Conservation (phyloP, 64 coral and sea anemone genomes). For the Montipora capricornis region DNA sequence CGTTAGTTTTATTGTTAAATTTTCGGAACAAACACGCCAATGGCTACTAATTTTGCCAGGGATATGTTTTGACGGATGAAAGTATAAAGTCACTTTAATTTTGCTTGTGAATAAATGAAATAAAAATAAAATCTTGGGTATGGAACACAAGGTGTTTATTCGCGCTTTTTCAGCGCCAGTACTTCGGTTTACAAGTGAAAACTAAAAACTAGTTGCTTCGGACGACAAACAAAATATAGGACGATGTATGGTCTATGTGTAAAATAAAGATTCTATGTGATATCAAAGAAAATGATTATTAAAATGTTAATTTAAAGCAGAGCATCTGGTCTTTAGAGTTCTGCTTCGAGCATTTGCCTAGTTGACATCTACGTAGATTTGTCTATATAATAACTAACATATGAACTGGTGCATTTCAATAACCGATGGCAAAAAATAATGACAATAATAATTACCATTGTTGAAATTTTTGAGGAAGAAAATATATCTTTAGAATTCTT, state of each 20-base stretch:
- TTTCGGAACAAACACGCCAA: background rate
- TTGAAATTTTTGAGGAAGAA: too few species aligned
- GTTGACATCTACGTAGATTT: background rate
- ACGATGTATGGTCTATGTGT: background rate
- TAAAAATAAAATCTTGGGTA: background rate
- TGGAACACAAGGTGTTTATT: background rate
- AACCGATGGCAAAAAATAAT: too few species aligned
- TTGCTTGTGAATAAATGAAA: slow-evolving; percentile 39
- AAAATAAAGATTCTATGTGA: slow-evolving; percentile 33
- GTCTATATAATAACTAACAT: background rate
- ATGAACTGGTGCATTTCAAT: background rate
- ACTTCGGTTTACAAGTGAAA: background rate
- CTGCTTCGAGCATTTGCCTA: background rate
- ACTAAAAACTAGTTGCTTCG: background rate
- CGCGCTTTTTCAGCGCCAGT: background rate
- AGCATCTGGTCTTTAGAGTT: slow-evolving; percentile 17
- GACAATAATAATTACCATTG: too few species aligned
- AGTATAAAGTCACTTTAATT: background rate
- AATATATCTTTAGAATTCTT: too few species aligned
- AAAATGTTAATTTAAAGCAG: slow-evolving; percentile 39
- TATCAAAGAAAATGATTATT: slow-evolving; percentile 53
- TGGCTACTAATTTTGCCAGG: background rate
- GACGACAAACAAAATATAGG: slow-evolving; percentile 20
- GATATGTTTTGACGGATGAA: background rate
- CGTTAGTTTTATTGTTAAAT: background rate